These are phyloP conservation scores for Ctenoplectra terminalis DNA, from an alignment of 1,140 invertebrate species.

Conservation along the genomic window DNA sequence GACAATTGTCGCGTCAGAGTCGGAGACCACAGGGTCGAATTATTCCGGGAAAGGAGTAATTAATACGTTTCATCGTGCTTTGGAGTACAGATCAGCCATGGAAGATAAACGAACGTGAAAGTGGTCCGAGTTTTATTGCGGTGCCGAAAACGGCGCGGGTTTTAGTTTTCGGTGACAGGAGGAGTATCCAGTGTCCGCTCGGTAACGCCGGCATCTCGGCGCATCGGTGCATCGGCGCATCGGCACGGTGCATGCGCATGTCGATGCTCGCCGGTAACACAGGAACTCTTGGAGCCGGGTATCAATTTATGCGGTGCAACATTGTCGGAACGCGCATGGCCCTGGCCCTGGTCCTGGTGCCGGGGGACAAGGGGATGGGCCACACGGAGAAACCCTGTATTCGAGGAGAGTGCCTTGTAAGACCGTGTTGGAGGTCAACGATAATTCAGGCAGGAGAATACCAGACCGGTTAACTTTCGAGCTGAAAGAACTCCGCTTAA, in stretches of 20 bases:
- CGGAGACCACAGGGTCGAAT: conserved; percentile 39
- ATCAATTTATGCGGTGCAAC: conserved; percentile 81
- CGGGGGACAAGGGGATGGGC: conserved; percentile 49
- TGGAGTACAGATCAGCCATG: conserved; percentile 29
- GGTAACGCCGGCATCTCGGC: conserved; percentile 36
- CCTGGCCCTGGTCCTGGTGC: conserved; percentile 53
- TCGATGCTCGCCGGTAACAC: conserved; percentile 73
- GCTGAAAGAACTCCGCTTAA: conserved; percentile 74
- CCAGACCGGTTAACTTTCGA: conserved; percentile 74
- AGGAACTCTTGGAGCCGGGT: conserved; percentile 72
- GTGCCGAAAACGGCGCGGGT: conserved; percentile 1
- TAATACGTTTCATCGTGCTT: conserved; percentile 40
- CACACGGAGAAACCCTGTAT: conserved; percentile 55
- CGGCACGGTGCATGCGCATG: conserved; percentile 61
- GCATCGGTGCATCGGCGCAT: conserved; percentile 16
- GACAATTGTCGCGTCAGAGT: conserved; percentile 9
- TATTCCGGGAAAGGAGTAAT: conserved; percentile 36
- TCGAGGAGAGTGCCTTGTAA: conserved; percentile 73
- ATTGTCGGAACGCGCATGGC: conserved; percentile 73
- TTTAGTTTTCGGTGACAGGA: conserved; percentile 48
- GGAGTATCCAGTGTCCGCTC: conserved; percentile 68
- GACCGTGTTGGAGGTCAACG: conserved; percentile 80
- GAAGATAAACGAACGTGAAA: conserved; percentile 54
- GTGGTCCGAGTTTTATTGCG: conserved; percentile 42
- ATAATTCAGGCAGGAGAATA: conserved; percentile 79